phyloP scores from a whole-genome alignment of 2,888 invertebrate species.

The Entomobrya multifasciata region DNA sequence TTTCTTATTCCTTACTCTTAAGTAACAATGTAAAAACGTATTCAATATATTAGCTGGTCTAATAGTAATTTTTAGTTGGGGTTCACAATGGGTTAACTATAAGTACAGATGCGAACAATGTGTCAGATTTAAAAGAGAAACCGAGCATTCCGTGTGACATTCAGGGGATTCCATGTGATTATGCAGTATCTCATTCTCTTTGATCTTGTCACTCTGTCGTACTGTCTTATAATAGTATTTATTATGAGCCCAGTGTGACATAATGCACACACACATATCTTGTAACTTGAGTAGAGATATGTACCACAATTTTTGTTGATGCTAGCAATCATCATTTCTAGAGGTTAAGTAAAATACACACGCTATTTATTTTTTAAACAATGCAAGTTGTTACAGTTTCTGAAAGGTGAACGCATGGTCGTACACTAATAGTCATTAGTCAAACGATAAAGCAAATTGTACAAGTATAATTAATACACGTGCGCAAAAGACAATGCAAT shows the following conservation, averaged over 20 bases:
- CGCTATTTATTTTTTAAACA: conserved; percentile 20
- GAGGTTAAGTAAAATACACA: background rate
- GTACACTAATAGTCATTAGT: background rate
- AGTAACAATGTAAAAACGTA: too few relatives aligned
- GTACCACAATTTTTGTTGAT: too few relatives aligned
- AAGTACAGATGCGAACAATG: background rate
- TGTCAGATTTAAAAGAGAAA: conserved; percentile 27
- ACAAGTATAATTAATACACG: background rate
- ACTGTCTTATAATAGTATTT: conserved; percentile 10
- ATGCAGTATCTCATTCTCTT: conserved; percentile 48
- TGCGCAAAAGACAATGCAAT: conserved; percentile 4
- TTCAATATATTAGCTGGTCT: too few relatives aligned
- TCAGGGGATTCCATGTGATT: conserved; percentile 32
- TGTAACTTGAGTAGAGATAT: too few relatives aligned
- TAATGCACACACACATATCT: background rate
- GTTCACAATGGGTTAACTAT: conserved; percentile 34
- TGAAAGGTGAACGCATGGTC: background rate
- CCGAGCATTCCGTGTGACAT: conserved; percentile 29
- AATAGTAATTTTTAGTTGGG: too few relatives aligned
- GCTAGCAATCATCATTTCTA: too few relatives aligned
- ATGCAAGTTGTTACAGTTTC: background rate
- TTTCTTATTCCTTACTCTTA: conserved; percentile 5
- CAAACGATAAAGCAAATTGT: background rate
- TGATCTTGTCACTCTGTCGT: conserved; percentile 8
- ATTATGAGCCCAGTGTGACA: conserved; percentile 24